Evolutionary conservation across 2,797 vertebrate genomes (phyloP).

Genomic region (Galagoides demidoff): DNA sequence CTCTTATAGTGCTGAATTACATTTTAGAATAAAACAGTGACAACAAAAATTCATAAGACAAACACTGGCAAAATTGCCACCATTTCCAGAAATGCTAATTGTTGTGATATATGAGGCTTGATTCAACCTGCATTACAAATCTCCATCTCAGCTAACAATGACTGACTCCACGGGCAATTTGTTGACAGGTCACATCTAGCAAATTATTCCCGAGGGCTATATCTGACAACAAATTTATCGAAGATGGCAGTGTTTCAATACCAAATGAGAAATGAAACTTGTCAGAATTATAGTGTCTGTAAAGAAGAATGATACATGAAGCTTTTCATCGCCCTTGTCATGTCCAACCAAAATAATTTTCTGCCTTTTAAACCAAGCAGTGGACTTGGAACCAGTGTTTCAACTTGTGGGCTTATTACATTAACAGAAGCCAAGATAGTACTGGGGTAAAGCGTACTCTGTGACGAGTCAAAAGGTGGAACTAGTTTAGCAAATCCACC

Average conservation of each 20-base stretch:
- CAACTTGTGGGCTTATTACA: slow-evolving; percentile 56
- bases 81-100: slow-evolving; percentile 42
- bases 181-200: slow-evolving; percentile 66
- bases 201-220: slow-evolving; percentile 63
- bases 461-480: slow-evolving; percentile 80
- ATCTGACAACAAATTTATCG: slow-evolving; percentile 62
- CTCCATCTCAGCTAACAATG: slow-evolving; percentile 44
- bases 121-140: slow-evolving; percentile 60
- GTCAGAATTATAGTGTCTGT: slow-evolving; percentile 20
- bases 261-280: slow-evolving; percentile 51
- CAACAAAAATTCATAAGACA: not conserved
- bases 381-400: slow-evolving; percentile 71
- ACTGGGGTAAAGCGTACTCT: slow-evolving; percentile 63
- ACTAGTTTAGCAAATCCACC: slow-evolving; percentile 70
- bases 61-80: not conserved
- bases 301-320: slow-evolving; percentile 48
- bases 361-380: slow-evolving; percentile 68
- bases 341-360: slow-evolving; percentile 57
- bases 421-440: slow-evolving; percentile 64
- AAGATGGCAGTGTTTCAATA: slow-evolving; percentile 59
- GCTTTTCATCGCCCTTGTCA: slow-evolving; percentile 53
- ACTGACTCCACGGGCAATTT: slow-evolving; percentile 56
- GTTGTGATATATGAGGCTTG: not conserved
- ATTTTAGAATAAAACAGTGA: not conserved
- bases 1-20: not conserved